Percentiles rank a stretch among this genome's conserved stretches.
phyloP scores from a whole-genome alignment of 2,888 invertebrate genomes.

The Melinaea marsaeus region DNA sequence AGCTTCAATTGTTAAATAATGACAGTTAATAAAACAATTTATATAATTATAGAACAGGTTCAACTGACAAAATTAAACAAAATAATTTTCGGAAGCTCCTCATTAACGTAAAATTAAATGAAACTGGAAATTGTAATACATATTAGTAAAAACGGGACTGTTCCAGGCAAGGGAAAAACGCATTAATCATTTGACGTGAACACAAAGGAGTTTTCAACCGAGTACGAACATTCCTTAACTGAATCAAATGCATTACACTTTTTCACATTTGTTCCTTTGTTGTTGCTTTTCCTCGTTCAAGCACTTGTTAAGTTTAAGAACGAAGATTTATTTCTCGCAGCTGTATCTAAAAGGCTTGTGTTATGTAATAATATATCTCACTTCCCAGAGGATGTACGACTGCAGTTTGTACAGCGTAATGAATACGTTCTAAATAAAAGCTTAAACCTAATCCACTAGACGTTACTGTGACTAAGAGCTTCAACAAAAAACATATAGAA shows the following conservation, averaged over 20 bases:
- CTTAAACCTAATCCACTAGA: too few species aligned
- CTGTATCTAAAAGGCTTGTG: constrained; percentile 6
- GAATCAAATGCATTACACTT: constrained; percentile 36
- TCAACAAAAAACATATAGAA: too few species aligned
- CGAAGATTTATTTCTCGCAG: constrained; percentile 7
- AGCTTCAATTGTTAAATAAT: too few species aligned
- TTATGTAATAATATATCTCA: constrained; percentile 8
- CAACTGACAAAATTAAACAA: neutral
- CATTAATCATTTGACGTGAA: constrained; percentile 61
- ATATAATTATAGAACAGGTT: too few species aligned
- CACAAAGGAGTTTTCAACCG: constrained; percentile 43
- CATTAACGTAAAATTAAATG: neutral
- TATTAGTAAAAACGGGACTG: constrained; percentile 40
- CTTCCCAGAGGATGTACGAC: neutral
- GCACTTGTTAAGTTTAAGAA: constrained; percentile 15
- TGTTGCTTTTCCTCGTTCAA: constrained; percentile 19
- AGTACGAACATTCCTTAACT: constrained; percentile 56
- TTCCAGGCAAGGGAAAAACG: constrained; percentile 57
- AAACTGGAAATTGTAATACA: constrained; percentile 30
- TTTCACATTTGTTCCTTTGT: constrained; percentile 24
- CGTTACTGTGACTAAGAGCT: too few species aligned
- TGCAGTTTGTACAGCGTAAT: constrained; percentile 3
- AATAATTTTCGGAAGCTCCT: neutral
- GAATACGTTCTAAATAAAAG: neutral
- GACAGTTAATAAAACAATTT: too few species aligned